phyloP scores from a whole-genome alignment of 2,888 invertebrate species.

The Dynastes maya region DNA sequence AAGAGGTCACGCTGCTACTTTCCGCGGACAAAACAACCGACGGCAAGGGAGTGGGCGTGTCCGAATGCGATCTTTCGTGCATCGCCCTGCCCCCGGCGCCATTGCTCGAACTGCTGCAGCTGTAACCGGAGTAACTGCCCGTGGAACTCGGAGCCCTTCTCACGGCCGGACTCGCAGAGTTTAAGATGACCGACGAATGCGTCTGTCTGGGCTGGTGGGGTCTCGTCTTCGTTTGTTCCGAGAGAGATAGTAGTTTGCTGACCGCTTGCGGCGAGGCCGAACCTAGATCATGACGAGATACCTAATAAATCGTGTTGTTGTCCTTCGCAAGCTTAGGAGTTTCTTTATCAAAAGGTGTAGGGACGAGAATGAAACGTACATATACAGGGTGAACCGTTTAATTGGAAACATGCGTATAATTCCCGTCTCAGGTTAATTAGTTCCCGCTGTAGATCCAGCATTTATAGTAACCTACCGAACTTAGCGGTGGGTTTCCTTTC shows the following conservation, averaged over 20 bases:
- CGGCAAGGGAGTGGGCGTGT: slow-evolving; percentile 87
- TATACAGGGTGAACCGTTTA: too few species aligned
- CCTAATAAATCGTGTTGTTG: background rate
- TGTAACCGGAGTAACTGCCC: slow-evolving; percentile 74
- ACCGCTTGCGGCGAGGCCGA: slow-evolving; percentile 98
- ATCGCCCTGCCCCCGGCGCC: slow-evolving; percentile 75
- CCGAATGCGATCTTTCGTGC: slow-evolving; percentile 92
- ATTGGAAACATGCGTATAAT: too few species aligned
- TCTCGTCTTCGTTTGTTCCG: slow-evolving; percentile 89
- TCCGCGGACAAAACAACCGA: slow-evolving; percentile 94
- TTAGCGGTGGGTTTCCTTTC: slow-evolving; percentile 78
- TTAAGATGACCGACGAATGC: slow-evolving; percentile 72
- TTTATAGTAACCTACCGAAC: slow-evolving; percentile 71
- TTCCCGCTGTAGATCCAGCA: too few species aligned
- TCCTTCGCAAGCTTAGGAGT: background rate
- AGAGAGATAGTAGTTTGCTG: slow-evolving; percentile 92
- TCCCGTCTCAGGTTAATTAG: too few species aligned
- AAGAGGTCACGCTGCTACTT: slow-evolving; percentile 95
- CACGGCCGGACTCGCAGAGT: slow-evolving; percentile 77
- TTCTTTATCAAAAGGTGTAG: too few species aligned
- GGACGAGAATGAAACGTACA: too few species aligned
- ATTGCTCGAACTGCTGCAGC: slow-evolving; percentile 68
- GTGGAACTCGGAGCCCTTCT: slow-evolving; percentile 72
- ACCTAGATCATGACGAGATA: slow-evolving; percentile 69
- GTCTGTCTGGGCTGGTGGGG: slow-evolving; percentile 88